Conservation (phyloP, 2,797 vertebrate species). For the Arrhamphus sclerolepis region DNA sequence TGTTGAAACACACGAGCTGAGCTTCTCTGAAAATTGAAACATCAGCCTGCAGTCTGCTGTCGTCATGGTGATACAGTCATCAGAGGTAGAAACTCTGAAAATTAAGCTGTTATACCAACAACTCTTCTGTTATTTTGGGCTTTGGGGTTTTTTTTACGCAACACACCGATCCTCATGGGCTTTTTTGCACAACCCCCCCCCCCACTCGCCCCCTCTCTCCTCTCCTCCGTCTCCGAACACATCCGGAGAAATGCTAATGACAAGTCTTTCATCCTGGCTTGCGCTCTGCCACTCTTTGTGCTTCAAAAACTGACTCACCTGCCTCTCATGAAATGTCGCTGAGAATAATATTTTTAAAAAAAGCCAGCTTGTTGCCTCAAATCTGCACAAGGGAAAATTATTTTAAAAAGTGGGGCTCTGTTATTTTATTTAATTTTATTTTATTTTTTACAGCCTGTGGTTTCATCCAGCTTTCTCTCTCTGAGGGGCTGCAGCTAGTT, state of each 20-base stretch:
- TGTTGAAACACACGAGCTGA: conserved; percentile 2
- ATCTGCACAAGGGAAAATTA: conserved; percentile 20
- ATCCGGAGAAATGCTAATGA: conserved; percentile 76
- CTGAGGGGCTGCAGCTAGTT: conserved; percentile 7
- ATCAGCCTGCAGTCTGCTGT: conserved; percentile 47
- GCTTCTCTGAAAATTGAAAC: conserved; percentile 22
- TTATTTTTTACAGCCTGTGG: conserved; percentile 29
- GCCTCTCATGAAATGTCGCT: conserved; percentile 41
- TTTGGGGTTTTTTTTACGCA: conserved; percentile 34
- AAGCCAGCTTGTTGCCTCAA: conserved; percentile 21
- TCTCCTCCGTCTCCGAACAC: conserved; percentile 55
- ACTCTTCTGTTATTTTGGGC: conserved; percentile 57
- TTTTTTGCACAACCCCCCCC: conserved; percentile 39
- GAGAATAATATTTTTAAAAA: conserved; percentile 33
- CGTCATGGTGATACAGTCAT: conserved; percentile 68
- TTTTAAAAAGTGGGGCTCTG: neutral
- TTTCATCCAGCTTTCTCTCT: conserved; percentile 26
- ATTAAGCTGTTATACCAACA: conserved; percentile 41
- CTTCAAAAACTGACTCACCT: conserved; percentile 59
- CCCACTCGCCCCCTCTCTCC: conserved; percentile 5
- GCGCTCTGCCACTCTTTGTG: conserved; percentile 25
- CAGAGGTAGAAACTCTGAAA: conserved; percentile 40
- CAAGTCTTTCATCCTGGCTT: conserved; percentile 58
- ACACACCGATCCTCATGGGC: conserved; percentile 46
- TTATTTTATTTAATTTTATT: no score